phyloP scores from a whole-genome alignment of 2,888 invertebrate species.

The Phanerotoma sp. region DNA sequence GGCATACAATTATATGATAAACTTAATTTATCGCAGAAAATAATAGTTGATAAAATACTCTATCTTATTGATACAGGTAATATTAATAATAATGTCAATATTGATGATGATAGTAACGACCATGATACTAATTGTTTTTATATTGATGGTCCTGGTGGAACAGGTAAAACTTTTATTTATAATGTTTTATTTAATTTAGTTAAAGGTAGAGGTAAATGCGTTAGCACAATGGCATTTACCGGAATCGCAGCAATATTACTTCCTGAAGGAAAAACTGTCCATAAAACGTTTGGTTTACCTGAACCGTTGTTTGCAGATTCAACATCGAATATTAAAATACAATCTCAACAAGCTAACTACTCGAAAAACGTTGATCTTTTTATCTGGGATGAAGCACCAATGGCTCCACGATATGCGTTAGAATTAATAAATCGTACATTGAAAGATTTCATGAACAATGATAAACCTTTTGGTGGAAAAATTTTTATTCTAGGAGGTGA shows the following conservation, averaged over 20 bases:
- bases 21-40: conserved; percentile 30
- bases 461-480: too few relatives aligned
- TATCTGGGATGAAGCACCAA: too few relatives aligned
- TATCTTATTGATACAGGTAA: conserved; percentile 2
- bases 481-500: too few relatives aligned
- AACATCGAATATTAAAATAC: neutral
- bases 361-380: neutral
- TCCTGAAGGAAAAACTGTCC: conserved; percentile 17
- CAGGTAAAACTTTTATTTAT: too few relatives aligned
- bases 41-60: conserved; percentile 43
- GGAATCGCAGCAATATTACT: too few relatives aligned
- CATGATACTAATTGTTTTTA: too few relatives aligned
- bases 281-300: conserved; percentile 39
- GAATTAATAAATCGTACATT: conserved; percentile 23
- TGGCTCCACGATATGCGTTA: conserved; percentile 14
- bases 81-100: too few relatives aligned
- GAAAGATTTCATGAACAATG: conserved; percentile 26
- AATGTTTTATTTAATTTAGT: conserved; percentile 13
- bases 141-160: too few relatives aligned
- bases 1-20: conserved; percentile 11
- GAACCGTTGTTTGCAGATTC: neutral
- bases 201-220: conserved; percentile 14
- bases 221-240: conserved; percentile 19
- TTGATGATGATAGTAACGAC: too few relatives aligned
- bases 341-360: neutral